These are phyloP conservation scores for Falco berigora DNA, from an alignment of 2,797 vertebrate species.

Conservation along the genomic window DNA sequence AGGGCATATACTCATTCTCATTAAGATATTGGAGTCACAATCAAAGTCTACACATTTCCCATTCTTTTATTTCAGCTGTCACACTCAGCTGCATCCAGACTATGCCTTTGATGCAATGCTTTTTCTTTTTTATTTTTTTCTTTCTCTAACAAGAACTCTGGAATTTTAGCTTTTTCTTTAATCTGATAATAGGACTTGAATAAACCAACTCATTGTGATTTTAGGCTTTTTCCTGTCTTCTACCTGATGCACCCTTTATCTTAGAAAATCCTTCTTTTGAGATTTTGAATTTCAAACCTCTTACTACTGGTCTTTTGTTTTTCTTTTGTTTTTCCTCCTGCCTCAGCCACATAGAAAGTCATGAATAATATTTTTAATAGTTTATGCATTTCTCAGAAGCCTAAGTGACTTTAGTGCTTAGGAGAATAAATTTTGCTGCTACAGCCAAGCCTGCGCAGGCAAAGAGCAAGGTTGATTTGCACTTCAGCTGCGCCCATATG, in stretches of 20 bases:
- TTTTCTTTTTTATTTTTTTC: neutral
- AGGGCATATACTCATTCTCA: neutral
- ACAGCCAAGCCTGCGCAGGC: neutral
- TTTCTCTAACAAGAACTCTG: neutral
- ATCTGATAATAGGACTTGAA: neutral
- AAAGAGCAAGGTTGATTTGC: neutral
- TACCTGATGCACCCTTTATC: neutral
- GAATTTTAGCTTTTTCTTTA: neutral
- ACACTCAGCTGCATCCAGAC: neutral
- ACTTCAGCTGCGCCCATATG: neutral
- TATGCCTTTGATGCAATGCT: neutral
- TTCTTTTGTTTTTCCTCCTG: neutral
- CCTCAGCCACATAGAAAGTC: neutral
- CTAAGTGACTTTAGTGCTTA: neutral
- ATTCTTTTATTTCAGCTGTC: neutral
- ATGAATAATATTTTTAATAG: neutral
- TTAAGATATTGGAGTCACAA: neutral
- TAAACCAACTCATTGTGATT: neutral
- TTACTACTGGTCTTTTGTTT: neutral
- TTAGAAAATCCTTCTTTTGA: neutral
- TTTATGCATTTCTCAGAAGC: neutral
- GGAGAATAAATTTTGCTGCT: neutral
- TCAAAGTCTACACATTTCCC: neutral
- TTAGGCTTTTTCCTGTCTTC: neutral
- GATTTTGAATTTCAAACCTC: neutral